These are phyloP conservation scores for Salpingus planirostris DNA, from an alignment of 2,888 invertebrate genomes.

Conservation along the genomic window DNA sequence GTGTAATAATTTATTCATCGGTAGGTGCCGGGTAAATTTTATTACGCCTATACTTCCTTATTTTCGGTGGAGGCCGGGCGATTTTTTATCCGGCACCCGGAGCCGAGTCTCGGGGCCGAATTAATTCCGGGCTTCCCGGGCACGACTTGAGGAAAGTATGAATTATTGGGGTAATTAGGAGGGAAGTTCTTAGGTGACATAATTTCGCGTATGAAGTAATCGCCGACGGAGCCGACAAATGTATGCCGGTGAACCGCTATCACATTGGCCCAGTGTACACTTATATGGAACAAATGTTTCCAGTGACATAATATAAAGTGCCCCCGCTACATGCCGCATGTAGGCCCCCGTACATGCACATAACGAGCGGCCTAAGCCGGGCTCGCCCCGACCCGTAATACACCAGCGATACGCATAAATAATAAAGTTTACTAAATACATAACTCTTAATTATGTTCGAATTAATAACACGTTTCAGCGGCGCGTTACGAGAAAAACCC, in stretches of 20 bases:
- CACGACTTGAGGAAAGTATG: conserved; percentile 10
- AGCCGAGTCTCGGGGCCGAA: conserved; percentile 4
- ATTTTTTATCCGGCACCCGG: too few species aligned
- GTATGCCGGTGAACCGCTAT: conserved; percentile 24
- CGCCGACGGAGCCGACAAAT: conserved; percentile 19
- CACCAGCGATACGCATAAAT: too few species aligned
- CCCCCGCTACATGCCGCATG: conserved; percentile 16
- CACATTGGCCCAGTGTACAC: conserved; percentile 25
- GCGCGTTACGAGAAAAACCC: too few species aligned
- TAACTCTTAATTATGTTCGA: conserved; percentile 30
- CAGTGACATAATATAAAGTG: conserved; percentile 30
- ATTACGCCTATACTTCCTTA: conserved; percentile 5
- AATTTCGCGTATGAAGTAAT: conserved; percentile 17
- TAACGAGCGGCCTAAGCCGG: too few species aligned
- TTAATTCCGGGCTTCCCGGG: conserved; percentile 4
- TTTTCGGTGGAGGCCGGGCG: conserved; percentile 1
- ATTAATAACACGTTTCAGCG: too few species aligned
- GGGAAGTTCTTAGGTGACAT: conserved; percentile 14
- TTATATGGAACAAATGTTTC: conserved; percentile 30
- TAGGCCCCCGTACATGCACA: too few species aligned
- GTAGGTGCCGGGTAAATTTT: conserved; percentile 7
- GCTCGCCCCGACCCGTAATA: too few species aligned
- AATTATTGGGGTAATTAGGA: conserved; percentile 11
- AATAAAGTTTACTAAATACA: conserved; percentile 30
- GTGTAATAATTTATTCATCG: conserved; percentile 9